Percentiles rank a stretch among this genome's conserved stretches.
phyloP scores from a whole-genome alignment of 2,113 vertebrate species.

The Castor canadensis region DNA sequence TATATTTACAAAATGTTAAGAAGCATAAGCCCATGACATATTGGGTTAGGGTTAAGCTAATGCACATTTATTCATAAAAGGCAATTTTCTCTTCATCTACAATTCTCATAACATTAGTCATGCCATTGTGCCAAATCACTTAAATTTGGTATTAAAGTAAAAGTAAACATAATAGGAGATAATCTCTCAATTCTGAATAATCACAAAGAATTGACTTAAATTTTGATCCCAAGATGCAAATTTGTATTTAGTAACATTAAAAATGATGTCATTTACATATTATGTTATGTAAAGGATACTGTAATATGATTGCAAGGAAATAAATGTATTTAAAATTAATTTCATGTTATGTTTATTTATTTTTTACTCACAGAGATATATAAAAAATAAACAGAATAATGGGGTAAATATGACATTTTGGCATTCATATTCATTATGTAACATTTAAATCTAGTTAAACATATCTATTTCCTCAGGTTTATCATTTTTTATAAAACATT shows the following conservation, averaged over 20 bases:
- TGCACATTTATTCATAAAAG: background rate
- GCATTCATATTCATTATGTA: too few species aligned
- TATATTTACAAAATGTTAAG: background rate
- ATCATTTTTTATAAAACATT: too few species aligned
- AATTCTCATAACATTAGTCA: background rate
- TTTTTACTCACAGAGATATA: background rate
- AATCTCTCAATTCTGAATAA: background rate
- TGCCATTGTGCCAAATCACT: background rate
- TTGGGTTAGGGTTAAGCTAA: background rate
- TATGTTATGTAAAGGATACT: background rate
- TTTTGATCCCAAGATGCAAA: background rate
- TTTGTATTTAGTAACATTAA: background rate
- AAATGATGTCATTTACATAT: background rate
- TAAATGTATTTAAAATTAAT: background rate
- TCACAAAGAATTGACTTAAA: background rate
- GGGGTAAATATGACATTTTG: background rate
- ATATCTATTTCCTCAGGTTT: too few species aligned
- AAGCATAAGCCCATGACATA: background rate
- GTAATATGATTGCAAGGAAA: background rate
- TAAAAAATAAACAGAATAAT: background rate
- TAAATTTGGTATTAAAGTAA: background rate
- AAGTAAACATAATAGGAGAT: background rate
- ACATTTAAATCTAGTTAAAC: too few species aligned
- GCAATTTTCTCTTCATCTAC: background rate
- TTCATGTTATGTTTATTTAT: background rate